These are phyloP conservation scores for Dasyprocta punctata DNA, from an alignment of 2,113 vertebrate genomes.

Conservation along the genomic window DNA sequence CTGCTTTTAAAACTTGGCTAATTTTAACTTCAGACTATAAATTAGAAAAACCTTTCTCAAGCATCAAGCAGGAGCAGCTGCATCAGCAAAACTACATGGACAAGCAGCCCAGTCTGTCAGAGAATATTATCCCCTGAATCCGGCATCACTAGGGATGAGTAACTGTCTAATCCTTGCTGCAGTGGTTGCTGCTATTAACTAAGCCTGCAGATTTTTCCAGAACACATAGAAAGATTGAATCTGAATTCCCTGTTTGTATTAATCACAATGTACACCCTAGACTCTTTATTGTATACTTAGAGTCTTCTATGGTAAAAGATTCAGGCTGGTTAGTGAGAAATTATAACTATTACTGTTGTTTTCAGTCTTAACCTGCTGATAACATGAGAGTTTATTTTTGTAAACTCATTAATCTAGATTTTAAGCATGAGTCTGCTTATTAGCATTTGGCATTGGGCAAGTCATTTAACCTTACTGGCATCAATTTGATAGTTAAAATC, in stretches of 20 bases:
- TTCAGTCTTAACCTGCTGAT: not conserved
- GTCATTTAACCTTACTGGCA: not conserved
- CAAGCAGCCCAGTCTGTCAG: not conserved
- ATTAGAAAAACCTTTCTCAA: conserved; percentile 53
- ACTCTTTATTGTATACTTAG: not conserved
- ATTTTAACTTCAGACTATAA: conserved; percentile 71
- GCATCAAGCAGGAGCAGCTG: conserved; percentile 32
- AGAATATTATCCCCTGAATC: not conserved
- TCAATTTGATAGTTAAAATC: not conserved
- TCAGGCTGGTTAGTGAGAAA: not conserved
- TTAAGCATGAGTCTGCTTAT: not conserved
- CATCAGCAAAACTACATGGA: conserved; percentile 44
- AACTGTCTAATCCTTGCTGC: not conserved
- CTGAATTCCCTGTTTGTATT: conserved; percentile 37
- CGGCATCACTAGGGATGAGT: conserved; percentile 27
- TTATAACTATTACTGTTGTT: not conserved
- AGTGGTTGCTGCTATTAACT: conserved; percentile 29
- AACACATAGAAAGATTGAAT: not conserved
- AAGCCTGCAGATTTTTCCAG: conserved; percentile 17
- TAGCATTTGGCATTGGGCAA: not conserved
- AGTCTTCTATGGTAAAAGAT: not conserved
- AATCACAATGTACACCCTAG: not conserved
- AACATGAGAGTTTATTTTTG: not conserved
- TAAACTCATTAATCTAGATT: not conserved
- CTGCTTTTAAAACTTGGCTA: conserved; percentile 60